A percentile compares a stretch with the other conserved stretches of the same genome.
These are phyloP conservation scores for Chiloscyllium plagiosum DNA, from an alignment of 2,113 vertebrate species.

Conservation along the genomic window DNA sequence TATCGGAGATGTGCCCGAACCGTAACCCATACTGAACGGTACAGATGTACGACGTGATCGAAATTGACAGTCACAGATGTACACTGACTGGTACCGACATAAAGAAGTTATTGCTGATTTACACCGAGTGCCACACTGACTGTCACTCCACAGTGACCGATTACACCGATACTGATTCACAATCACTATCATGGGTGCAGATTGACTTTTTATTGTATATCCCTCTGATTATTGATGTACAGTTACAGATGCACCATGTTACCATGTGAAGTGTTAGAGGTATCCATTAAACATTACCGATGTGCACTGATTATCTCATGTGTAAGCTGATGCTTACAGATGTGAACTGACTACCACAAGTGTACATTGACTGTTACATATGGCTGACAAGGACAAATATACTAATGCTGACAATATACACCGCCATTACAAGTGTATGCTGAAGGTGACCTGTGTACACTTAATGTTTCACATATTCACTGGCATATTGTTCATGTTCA, in stretches of 20 bases:
- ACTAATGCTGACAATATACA: too few relatives aligned
- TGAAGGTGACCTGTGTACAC: too few relatives aligned
- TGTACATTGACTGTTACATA: too few relatives aligned
- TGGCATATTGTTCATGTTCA: too few relatives aligned
- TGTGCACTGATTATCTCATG: neutral
- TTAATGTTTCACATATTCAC: too few relatives aligned
- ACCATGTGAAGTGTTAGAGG: neutral
- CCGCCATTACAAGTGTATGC: too few relatives aligned
- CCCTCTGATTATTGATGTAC: neutral
- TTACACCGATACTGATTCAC: neutral
- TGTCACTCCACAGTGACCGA: neutral
- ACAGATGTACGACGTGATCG: neutral
- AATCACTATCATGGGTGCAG: neutral
- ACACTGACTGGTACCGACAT: neutral
- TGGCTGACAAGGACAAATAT: too few relatives aligned
- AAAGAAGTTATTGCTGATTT: neutral
- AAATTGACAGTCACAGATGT: slow-evolving; percentile 9
- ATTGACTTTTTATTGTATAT: neutral
- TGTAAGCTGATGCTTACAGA: too few relatives aligned
- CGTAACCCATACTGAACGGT: neutral
- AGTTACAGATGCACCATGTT: neutral
- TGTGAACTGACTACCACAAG: too few relatives aligned
- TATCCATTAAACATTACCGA: neutral
- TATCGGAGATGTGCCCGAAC: neutral
- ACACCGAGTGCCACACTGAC: neutral